Evolutionary conservation across 1,140 invertebrate genomes (phyloP), one percentile per base, ranked within the genome.

Genomic region (Drosophila cardini): DNA sequence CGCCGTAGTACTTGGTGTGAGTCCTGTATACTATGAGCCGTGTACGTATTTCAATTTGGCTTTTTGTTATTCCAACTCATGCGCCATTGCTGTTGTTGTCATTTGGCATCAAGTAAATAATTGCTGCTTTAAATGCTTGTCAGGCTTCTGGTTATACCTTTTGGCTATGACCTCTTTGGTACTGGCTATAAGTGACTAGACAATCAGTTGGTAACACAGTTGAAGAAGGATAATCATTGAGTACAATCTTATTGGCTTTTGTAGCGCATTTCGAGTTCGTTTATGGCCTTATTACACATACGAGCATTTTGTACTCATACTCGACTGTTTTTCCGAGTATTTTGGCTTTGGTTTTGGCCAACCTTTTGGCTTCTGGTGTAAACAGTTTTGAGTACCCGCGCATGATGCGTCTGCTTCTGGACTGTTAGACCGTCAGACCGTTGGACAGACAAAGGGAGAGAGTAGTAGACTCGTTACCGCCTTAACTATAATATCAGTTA

Each of bases 51-150:
- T 45, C 13, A 16, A 18, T 45, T 45, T 45, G 42, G 32, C 62
- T n/a, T 65, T 65, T 78, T 83, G 80, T 82, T 83, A 71, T 67
- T 67, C 55, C 46, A 82, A 68, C 60, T 80, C 72, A 52, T 18
- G 40, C 62, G 56, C 45, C 61, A 56, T 30, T 68, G 63, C 68
- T 84, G 72, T 64, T 80, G 68, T 85, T 86, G 82, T 86, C 82
- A 86, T 86, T 90, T 65, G 76, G 69, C 77, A 86, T 86, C 79
- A 80, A 78, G 86, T 77, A 90, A 90, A 90, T 90, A 90, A 90
- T 90, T 90, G 86, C 86, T 90, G 86, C 71, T 90, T 90, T 90
- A 90, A 90, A 90, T 90, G 86, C 86, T 90, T 64, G 86, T 90
- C 86, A 90, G 86, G 86, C 65, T 65, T 63, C 10, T 57, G 62